phyloP scores from a whole-genome alignment of 1,140 invertebrate genomes.

The Metopolophium dirhodum region DNA sequence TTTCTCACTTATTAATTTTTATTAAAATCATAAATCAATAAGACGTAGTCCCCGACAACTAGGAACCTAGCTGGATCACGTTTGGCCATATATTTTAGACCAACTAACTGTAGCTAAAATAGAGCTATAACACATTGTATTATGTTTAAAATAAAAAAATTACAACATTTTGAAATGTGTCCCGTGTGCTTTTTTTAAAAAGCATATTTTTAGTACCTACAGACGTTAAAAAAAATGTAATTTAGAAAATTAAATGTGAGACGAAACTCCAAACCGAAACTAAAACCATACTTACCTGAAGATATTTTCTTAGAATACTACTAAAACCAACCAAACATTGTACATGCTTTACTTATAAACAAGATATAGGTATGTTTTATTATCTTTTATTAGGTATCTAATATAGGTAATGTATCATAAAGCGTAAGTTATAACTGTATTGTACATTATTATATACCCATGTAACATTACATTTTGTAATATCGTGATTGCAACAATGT shows the following conservation, averaged over 20 bases:
- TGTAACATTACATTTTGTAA: neutral
- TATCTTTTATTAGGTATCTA: neutral
- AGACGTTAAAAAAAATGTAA: neutral
- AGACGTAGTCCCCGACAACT: too few species aligned
- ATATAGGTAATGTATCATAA: neutral
- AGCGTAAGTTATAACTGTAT: too few species aligned
- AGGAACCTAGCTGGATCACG: too few species aligned
- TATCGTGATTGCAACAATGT: neutral
- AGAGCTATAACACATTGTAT: neutral
- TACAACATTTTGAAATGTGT: neutral
- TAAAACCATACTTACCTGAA: neutral
- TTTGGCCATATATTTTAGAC: neutral
- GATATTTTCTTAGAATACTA: neutral
- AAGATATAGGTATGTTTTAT: neutral
- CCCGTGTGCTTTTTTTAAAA: too few species aligned
- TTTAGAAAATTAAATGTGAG: neutral
- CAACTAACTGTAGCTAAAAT: neutral
- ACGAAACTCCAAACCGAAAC: neutral
- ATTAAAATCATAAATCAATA: neutral
- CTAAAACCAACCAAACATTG: neutral
- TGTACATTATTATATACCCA: neutral
- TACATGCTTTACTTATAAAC: neutral
- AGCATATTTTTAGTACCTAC: neutral
- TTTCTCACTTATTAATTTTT: neutral
- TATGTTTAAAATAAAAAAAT: too few species aligned